Conservation (phyloP, 2,113 vertebrate species). For the Vombatus ursinus region DNA sequence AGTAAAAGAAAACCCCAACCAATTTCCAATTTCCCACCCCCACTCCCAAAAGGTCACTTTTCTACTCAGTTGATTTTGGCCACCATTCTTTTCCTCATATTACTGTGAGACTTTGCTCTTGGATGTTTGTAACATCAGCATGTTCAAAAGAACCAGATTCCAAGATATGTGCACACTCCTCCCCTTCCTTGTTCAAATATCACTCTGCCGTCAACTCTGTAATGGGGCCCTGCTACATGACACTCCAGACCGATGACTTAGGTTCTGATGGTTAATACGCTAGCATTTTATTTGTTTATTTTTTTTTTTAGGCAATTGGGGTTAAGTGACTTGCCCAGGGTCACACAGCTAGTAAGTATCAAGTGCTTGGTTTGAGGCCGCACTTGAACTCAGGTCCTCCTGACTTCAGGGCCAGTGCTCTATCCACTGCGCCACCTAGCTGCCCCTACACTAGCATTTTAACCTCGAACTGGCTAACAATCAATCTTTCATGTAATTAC, state of each 20-base stretch:
- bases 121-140: neutral
- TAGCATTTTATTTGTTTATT: no score
- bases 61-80: neutral
- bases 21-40: neutral
- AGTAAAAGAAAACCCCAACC: neutral
- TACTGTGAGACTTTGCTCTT: neutral
- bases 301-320: no score
- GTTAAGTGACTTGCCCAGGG: no score
- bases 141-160: neutral
- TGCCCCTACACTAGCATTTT: neutral
- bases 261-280: neutral
- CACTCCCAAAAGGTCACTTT: neutral
- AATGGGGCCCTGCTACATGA: neutral
- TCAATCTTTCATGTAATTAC: neutral
- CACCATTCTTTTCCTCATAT: neutral
- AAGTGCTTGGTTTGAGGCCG: no score
- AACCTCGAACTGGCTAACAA: neutral
- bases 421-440: no score
- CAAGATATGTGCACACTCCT: neutral
- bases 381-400: no score
- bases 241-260: neutral
- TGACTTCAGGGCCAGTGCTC: no score
- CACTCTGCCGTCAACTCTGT: neutral
- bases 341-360: no score
- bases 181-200: neutral